Conservation (phyloP, 2,113 vertebrate species). For the Bos indicus region DNA sequence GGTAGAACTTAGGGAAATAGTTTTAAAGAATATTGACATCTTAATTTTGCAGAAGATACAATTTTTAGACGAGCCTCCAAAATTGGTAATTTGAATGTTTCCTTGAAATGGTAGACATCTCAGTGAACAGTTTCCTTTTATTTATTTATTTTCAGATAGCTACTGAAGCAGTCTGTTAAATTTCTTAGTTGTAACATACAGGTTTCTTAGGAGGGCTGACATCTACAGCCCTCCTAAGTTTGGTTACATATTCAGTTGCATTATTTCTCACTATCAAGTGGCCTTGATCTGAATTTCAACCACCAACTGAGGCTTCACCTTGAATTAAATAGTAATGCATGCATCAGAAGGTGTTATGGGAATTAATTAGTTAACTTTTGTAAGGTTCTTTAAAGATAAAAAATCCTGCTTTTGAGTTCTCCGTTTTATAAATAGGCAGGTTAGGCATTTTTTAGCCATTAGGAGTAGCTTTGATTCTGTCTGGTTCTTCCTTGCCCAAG, state of each 20-base stretch:
- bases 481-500: not conserved
- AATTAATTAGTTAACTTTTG: conserved; percentile 26
- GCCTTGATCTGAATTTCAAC: not conserved
- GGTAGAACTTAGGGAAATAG: not conserved
- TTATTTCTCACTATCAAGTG: not conserved
- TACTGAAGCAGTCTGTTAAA: not conserved
- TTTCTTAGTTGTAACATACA: not conserved
- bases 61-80: not conserved
- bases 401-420: not conserved
- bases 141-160: not conserved
- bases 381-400: conserved; percentile 24
- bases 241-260: not conserved
- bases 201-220: not conserved
- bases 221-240: not conserved
- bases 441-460: not conserved
- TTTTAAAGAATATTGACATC: not conserved
- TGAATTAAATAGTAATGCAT: not conserved
- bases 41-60: not conserved
- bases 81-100: not conserved
- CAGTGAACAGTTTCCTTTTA: not conserved
- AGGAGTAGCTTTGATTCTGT: not conserved
- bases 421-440: not conserved
- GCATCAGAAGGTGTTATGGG: not conserved
- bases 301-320: not conserved
- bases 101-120: not conserved